Evolutionary conservation across 2,797 vertebrate genomes (phyloP).

Genomic region (Tenualosa thibaudeaui): DNA sequence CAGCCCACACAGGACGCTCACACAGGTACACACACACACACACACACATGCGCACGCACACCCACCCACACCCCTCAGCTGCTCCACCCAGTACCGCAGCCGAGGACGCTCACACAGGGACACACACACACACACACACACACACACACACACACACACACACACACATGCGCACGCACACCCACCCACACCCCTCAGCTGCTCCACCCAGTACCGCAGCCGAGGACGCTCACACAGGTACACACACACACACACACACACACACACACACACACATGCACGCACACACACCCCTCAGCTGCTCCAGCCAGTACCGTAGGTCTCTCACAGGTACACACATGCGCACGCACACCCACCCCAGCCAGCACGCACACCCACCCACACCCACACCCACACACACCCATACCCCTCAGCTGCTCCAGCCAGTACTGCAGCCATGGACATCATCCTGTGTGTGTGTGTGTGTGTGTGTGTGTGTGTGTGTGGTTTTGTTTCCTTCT

Average conservation of each 20-base stretch:
- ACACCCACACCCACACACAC: not conserved
- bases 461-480: too few relatives aligned
- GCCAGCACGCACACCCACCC: too few relatives aligned
- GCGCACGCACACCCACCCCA: too few relatives aligned
- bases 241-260: conserved; percentile 3
- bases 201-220: conserved; percentile 47
- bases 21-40: conserved; percentile 54
- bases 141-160: not conserved
- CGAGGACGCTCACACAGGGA: too few relatives aligned
- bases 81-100: too few relatives aligned
- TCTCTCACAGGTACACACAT: too few relatives aligned
- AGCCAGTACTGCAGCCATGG: conserved; percentile 50
- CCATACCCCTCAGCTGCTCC: not conserved
- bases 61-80: not conserved
- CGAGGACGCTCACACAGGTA: conserved; percentile 64
- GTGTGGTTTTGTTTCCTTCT: too few relatives aligned
- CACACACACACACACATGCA: not conserved
- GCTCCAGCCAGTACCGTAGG: too few relatives aligned
- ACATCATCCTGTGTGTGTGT: too few relatives aligned
- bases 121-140: too few relatives aligned
- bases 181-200: not conserved
- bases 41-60: conserved; percentile 21
- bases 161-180: not conserved
- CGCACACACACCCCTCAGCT: not conserved
- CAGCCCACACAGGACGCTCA: conserved; percentile 62